Base-by-base conservation (phyloP, 2,113 vertebrate genomes). In the Scytalopus superciliaris region DNA sequence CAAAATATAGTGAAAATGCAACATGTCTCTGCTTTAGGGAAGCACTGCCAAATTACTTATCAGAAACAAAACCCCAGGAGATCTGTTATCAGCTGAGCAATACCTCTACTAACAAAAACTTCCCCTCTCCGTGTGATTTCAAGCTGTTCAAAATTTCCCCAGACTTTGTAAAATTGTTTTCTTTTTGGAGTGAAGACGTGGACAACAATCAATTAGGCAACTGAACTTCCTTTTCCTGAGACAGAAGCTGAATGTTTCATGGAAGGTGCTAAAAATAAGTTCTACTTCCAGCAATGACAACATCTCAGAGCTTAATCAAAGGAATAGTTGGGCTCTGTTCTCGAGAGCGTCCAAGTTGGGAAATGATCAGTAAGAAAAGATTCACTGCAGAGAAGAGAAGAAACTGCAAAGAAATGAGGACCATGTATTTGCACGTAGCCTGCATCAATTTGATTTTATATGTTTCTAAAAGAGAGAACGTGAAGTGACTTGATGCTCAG, bases 291-390 rank as follows among this genome's bases (percentile, higher is more conserved):
- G 37, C 66, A 95, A 49, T 40, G 57, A 89, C 62, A 92, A 77
- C n/a, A 86, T 49, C 33, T 94, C 2, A 1, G 16, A 92, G 55
- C 44, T 94, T 94, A 93, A 90, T 90, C 72, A 94, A 95, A 95
- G 70, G 42, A 94, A n/a, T 5, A 84, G 56, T 30, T 39, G 21
- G 44, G 39, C 31, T 64, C 90, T 60, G 31, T 12, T 79, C 78
- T 94, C 53, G 18, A 45, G 28, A 91, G 40, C 49, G 56, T 33
- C 45, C 6, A 4, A 74, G 50, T 2, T 75, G 31, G 89, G 85
- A 84, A 89, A 59, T 7, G 7, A 89, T 75, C 45, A 72, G 70
- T 35, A 80, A 59, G 18, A 63, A 42, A 93, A 70, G 42, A 70
- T 23, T 50, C 3, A 3, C 76, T 78, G 60, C 77, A 76, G 49